Conservation (phyloP, 2,113 vertebrate species). For the Sorex fumeus region DNA sequence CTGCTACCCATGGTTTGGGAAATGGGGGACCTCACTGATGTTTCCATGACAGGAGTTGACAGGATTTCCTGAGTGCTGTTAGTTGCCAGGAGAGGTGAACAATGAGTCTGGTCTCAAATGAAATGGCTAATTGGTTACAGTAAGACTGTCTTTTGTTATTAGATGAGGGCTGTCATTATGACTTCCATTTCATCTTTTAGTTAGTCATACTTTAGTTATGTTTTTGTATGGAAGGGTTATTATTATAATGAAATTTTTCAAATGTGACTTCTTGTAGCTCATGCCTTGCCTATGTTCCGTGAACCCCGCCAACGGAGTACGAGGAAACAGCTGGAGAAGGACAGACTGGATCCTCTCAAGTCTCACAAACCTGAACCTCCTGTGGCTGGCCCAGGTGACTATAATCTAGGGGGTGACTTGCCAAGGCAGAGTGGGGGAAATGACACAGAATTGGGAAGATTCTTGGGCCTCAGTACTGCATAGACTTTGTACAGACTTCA, state of each 20-base stretch:
- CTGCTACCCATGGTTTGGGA: conserved; percentile 10
- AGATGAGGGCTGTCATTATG: conserved; percentile 74
- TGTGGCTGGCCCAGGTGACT: conserved; percentile 97
- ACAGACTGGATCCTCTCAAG: conserved; percentile 95
- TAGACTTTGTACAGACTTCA: conserved; percentile 31
- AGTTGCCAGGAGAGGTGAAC: conserved; percentile 73
- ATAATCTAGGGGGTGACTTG: neutral
- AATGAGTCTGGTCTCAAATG: conserved; percentile 62
- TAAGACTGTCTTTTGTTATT: conserved; percentile 76
- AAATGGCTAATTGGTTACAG: conserved; percentile 73
- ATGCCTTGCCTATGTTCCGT: conserved; percentile 98
- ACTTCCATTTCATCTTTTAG: conserved; percentile 68
- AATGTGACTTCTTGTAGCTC: conserved; percentile 89
- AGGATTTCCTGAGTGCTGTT: conserved; percentile 52
- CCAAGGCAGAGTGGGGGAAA: neutral
- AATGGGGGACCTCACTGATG: neutral
- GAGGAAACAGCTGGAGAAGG: conserved; percentile 98
- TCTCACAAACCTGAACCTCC: conserved; percentile 99
- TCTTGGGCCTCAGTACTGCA: neutral
- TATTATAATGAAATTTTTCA: conserved; percentile 76
- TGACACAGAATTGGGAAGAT: accelerated
- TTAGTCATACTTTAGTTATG: conserved; percentile 77
- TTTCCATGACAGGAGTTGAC: conserved; percentile 41
- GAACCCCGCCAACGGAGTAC: conserved; percentile 98
- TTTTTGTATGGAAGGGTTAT: conserved; percentile 70